Percentiles rank a stretch among this genome's conserved stretches.
phyloP scores from a whole-genome alignment of 2,797 vertebrate species.

The Hapalemur alaotrensis region DNA sequence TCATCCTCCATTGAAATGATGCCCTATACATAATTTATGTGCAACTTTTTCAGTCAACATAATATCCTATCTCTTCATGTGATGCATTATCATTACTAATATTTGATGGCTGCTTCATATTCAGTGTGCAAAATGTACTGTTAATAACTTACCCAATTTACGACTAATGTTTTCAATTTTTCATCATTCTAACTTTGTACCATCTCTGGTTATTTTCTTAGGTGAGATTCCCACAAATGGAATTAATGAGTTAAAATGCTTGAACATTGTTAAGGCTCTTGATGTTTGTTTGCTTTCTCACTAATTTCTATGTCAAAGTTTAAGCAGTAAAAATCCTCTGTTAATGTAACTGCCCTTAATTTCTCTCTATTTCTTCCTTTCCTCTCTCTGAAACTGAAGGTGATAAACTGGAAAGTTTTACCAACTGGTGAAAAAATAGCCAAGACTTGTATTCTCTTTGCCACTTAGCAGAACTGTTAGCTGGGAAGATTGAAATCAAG shows the following conservation, averaged over 20 bases:
- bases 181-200: neutral
- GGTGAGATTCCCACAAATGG: neutral
- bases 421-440: neutral
- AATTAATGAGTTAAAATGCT: neutral
- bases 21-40: neutral
- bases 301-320: neutral
- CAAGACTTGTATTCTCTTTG: neutral
- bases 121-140: neutral
- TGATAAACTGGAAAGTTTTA: neutral
- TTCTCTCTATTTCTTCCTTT: conserved; percentile 2
- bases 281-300: neutral
- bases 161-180: neutral
- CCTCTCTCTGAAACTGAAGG: neutral
- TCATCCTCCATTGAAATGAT: neutral
- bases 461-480: neutral
- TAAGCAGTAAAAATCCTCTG: neutral
- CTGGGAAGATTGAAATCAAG: neutral
- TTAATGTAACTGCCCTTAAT: neutral
- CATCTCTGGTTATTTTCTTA: neutral
- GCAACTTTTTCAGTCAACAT: neutral
- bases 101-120: neutral
- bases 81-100: neutral
- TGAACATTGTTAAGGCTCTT: neutral
- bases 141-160: neutral
- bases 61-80: neutral